phyloP scores from a whole-genome alignment of 2,888 invertebrate species.

The Dichetophora obliterata region DNA sequence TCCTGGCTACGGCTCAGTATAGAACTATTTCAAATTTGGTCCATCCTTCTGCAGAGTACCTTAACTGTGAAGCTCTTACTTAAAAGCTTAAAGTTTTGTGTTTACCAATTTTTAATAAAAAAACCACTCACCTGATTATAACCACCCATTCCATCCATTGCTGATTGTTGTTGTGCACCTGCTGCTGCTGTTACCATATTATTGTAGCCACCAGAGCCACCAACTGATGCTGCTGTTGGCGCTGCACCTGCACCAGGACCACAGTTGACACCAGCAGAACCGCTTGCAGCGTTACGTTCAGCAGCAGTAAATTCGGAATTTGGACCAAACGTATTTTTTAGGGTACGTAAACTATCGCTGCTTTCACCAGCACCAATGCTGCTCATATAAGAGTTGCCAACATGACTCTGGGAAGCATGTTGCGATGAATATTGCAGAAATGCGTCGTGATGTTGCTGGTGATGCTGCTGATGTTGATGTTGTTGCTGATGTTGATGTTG shows the following conservation, averaged over 20 bases:
- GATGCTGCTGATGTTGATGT: slow-evolving; percentile 49
- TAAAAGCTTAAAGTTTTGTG: too few species aligned
- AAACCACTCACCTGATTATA: slow-evolving; percentile 66
- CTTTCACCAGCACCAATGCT: slow-evolving; percentile 24
- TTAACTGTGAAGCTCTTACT: too few species aligned
- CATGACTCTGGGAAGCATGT: slow-evolving; percentile 15
- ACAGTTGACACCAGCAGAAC: slow-evolving; percentile 36
- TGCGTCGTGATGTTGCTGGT: slow-evolving; percentile 47
- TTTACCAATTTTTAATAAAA: too few species aligned
- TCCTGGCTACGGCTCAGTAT: too few species aligned
- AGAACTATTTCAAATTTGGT: too few species aligned
- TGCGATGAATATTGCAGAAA: slow-evolving; percentile 46
- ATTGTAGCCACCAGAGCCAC: slow-evolving; percentile 54
- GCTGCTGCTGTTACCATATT: slow-evolving; percentile 68
- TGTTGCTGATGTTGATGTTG: slow-evolving; percentile 54
- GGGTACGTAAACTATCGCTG: slow-evolving; percentile 66
- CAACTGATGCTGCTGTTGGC: slow-evolving; percentile 43
- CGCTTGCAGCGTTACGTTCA: slow-evolving; percentile 20
- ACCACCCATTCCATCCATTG: slow-evolving; percentile 66
- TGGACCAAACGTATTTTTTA: slow-evolving; percentile 68
- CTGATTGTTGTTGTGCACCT: slow-evolving; percentile 61
- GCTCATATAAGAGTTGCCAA: slow-evolving; percentile 42
- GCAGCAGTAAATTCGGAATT: slow-evolving; percentile 67
- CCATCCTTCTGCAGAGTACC: too few species aligned
- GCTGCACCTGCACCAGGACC: slow-evolving; percentile 45